These are phyloP conservation scores for Arrhopalites spinosus DNA, from an alignment of 2,888 invertebrate species.

Conservation along the genomic window DNA sequence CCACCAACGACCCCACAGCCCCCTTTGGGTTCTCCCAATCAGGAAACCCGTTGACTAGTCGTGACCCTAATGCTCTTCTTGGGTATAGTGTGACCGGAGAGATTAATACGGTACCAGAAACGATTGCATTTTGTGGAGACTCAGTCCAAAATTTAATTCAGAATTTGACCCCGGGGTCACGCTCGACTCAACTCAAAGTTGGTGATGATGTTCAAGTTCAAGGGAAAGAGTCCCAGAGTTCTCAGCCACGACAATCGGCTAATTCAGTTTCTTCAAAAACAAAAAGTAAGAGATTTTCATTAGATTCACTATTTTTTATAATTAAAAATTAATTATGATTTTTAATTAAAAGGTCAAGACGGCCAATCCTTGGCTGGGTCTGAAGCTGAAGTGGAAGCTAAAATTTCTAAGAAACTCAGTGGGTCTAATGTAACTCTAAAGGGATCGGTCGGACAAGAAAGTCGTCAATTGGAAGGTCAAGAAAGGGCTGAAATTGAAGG, in stretches of 20 bases:
- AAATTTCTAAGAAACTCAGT: background rate
- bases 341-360: too few species aligned
- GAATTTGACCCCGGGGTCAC: too few species aligned
- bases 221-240: background rate
- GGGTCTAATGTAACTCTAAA: background rate
- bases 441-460: too few species aligned
- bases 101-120: slow-evolving; percentile 15
- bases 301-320: too few species aligned
- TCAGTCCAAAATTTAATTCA: background rate
- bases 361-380: too few species aligned
- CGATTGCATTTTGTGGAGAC: slow-evolving; percentile 29
- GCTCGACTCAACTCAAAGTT: too few species aligned
- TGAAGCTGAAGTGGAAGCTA: too few species aligned
- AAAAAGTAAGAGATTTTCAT: too few species aligned
- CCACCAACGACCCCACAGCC: slow-evolving; percentile 32
- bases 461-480: too few species aligned
- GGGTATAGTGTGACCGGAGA: slow-evolving; percentile 16
- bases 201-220: background rate
- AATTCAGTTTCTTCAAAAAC: too few species aligned
- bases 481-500: too few species aligned
- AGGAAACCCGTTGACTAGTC: slow-evolving; percentile 10
- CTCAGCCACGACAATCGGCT: background rate
- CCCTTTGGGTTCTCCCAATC: slow-evolving; percentile 16
- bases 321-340: too few species aligned
- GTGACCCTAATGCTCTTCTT: slow-evolving; percentile 26